These are phyloP conservation scores for Cygnus olor DNA, from an alignment of 2,797 vertebrate genomes.

Conservation along the genomic window DNA sequence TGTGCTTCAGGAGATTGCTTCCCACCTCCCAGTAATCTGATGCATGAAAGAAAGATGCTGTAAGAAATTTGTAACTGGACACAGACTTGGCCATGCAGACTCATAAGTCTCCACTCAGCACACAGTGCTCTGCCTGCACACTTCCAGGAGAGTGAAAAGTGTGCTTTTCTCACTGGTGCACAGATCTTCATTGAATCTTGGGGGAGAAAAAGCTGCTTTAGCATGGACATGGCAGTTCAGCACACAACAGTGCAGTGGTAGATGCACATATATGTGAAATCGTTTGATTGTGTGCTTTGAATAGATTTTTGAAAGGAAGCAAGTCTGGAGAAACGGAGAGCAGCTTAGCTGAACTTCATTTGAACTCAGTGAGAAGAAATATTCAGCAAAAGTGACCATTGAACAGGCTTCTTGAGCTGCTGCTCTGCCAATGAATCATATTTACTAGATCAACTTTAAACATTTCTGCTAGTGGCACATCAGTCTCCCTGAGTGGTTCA, in stretches of 20 bases:
- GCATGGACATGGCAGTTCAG: not conserved
- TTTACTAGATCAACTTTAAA: not conserved
- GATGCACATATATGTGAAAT: not conserved
- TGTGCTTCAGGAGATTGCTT: not conserved
- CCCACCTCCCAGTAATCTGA: not conserved
- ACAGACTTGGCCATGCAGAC: not conserved
- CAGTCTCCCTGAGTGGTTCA: not conserved
- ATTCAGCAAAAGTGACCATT: not conserved
- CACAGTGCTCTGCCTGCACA: not conserved
- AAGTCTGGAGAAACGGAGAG: not conserved
- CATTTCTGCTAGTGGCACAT: not conserved
- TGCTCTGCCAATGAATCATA: not conserved
- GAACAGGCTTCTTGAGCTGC: not conserved
- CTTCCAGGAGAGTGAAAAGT: not conserved
- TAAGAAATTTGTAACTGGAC: not conserved
- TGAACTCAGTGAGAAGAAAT: not conserved
- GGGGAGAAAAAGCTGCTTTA: not conserved
- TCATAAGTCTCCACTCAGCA: not conserved
- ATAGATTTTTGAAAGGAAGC: not conserved
- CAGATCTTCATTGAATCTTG: not conserved
- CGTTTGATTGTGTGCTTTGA: not conserved
- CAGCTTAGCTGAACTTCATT: not conserved
- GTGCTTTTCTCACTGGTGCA: not conserved
- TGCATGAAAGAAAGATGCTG: not conserved
- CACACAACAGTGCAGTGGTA: not conserved